Evolutionary conservation across 2,888 invertebrate genomes (phyloP).

Genomic region (Tetheella fluctuosa): DNA sequence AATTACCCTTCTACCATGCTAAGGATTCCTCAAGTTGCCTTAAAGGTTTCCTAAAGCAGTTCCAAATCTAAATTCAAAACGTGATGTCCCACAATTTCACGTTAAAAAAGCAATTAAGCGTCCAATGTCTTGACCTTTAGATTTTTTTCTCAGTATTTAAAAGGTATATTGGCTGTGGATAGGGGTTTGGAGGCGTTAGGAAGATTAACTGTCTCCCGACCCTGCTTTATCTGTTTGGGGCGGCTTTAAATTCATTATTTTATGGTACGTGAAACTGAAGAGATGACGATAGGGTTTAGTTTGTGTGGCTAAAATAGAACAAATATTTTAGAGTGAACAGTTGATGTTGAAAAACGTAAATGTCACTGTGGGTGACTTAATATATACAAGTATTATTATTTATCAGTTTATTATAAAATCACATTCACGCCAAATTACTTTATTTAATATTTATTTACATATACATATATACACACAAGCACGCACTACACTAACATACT

Average conservation of each 20-base stretch:
- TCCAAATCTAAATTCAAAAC: not conserved
- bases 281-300: not conserved
- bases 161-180: conserved; percentile 10
- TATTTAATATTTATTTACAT: no score
- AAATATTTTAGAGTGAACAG: no score
- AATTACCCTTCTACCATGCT: no score
- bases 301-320: not conserved
- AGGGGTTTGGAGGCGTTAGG: conserved; percentile 20
- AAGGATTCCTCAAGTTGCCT: no score
- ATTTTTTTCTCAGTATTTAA: conserved; percentile 10
- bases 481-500: no score
- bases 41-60: not conserved
- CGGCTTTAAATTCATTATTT: conserved; percentile 24
- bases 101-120: conserved; percentile 4
- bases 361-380: no score
- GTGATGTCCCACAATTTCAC: not conserved
- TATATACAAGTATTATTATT: no score
- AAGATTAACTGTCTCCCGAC: conserved; percentile 32
- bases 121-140: not conserved
- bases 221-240: conserved; percentile 26
- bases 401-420: no score
- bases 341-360: no score
- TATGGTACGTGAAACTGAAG: conserved; percentile 18
- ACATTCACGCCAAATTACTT: no score
- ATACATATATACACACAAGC: no score